Base-by-base conservation (phyloP, 2,888 invertebrate species). In the Eupithecia centaureata region DNA sequence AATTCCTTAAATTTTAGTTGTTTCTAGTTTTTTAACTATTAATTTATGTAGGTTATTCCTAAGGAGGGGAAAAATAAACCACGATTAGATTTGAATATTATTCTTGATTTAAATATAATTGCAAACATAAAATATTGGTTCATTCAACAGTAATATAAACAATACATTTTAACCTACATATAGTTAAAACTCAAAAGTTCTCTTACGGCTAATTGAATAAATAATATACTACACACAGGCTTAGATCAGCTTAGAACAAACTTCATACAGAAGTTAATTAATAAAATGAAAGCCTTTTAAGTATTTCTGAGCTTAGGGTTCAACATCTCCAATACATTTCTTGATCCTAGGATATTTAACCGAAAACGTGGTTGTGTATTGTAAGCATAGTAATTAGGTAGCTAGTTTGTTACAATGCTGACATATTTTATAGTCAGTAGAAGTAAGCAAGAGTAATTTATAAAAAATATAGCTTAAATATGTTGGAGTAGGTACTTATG, bases 71-170 rank as follows among this genome's bases (percentile, higher is more conserved):
- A 51, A 27, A 52, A 27, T 15, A 52, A 27, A 52, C 52, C 52
- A 27, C 52, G 27, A 13, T 15, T 52, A 27, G 2, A 27, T 52
- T 52, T 27, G 27, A 62, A 42, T 59, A 27, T 56, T 42, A 33
- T 61, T 66, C 38, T 51, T 22, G 47, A 25, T 58, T 56, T 38
- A 59, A 42, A 28, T 63, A 28, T 13, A 25, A 57, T 63, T 57
- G 42, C 54, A 65, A 65, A 61, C 54, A 27, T 54, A 60, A 60
- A n/a, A 56, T 65, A 60, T 60, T 47, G 30, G 22, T 25, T 52
- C 52, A 15, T 28, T 28, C 38, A 60, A 60, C 59, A 42, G 28
- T 52, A 47, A 52, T 52, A 52, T 27, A 22, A 47, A 47, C 47
- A 22, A 51, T 51, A 15, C 1, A 28, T 38, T 38, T 58, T 27